phyloP scores from a whole-genome alignment of 2,888 invertebrate species.

The Tyria jacobaeae region DNA sequence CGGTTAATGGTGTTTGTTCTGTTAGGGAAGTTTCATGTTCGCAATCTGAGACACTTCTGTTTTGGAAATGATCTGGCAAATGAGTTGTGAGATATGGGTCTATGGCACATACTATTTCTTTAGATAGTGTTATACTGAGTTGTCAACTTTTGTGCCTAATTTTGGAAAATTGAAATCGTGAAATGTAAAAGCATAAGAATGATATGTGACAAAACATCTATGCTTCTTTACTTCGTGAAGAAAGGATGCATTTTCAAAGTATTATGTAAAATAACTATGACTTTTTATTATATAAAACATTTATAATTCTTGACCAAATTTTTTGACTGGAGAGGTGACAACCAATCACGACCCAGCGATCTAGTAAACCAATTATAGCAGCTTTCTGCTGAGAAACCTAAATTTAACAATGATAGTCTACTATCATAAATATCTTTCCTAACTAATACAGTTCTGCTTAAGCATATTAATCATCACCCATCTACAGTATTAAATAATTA shows the following conservation, averaged over 20 bases:
- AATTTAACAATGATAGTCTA: too few relatives aligned
- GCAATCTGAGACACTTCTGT: slow-evolving; percentile 63
- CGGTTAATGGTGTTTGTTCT: slow-evolving; percentile 63
- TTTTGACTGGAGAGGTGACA: background rate
- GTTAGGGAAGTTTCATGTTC: slow-evolving; percentile 30
- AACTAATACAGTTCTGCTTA: background rate
- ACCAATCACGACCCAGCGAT: background rate
- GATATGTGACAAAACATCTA: too few relatives aligned
- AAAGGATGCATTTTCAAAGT: background rate
- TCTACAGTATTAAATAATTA: background rate
- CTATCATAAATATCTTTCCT: background rate
- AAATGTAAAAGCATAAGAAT: background rate
- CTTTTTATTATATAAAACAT: background rate
- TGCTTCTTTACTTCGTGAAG: background rate
- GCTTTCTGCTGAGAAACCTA: too few relatives aligned
- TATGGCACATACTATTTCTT: background rate
- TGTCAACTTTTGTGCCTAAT: too few relatives aligned
- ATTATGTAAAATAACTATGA: background rate
- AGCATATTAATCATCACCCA: background rate
- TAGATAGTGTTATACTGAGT: background rate
- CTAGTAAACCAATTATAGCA: too few relatives aligned
- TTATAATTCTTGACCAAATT: background rate
- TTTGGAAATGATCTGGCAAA: slow-evolving; percentile 44
- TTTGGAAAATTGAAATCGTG: too few relatives aligned
- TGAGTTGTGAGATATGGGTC: slow-evolving; percentile 16